Conservation (phyloP, 2,797 vertebrate genomes). For the Picus viridis region DNA sequence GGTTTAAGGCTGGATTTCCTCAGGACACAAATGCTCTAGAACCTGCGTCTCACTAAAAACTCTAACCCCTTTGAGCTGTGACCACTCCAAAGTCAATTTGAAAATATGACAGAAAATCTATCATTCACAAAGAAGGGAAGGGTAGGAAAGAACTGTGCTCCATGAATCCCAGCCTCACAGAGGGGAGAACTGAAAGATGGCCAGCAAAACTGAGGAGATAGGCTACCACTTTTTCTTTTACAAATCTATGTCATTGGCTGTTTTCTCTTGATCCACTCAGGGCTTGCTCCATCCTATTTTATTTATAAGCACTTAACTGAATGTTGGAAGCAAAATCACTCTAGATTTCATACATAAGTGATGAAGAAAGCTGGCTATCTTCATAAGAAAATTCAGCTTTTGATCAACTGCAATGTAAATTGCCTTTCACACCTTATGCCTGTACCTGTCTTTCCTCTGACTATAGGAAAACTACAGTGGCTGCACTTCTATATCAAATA, state of each 20-base stretch:
- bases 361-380: background rate
- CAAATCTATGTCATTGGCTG: background rate
- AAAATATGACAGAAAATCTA: conserved; percentile 1
- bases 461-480: background rate
- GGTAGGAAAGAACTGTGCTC: background rate
- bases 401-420: background rate
- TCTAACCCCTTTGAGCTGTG: background rate
- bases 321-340: background rate
- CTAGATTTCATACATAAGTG: background rate
- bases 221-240: background rate
- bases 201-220: background rate
- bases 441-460: background rate
- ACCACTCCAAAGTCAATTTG: background rate
- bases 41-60: background rate
- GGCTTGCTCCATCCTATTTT: background rate
- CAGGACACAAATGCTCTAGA: background rate
- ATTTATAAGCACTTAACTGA: background rate
- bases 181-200: background rate
- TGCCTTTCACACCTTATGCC: background rate
- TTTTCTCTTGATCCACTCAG: background rate
- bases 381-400: background rate
- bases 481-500: background rate
- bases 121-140: background rate
- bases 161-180: background rate
- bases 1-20: background rate